Evolutionary conservation across 2,888 invertebrate species (phyloP).

Genomic region (Diaperis boleti): DNA sequence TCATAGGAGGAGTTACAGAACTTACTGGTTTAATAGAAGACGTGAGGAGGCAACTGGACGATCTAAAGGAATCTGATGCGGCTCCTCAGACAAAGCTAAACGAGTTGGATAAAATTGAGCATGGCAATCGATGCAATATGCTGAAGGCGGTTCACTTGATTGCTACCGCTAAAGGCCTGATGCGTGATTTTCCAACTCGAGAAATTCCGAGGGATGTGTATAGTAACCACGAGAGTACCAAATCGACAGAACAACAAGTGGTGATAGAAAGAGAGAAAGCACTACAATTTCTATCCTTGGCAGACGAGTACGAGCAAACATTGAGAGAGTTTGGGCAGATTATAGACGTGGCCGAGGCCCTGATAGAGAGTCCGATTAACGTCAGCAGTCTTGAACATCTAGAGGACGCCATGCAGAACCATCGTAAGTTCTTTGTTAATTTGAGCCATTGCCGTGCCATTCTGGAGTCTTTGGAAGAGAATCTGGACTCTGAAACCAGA

Average conservation of each 20-base stretch:
- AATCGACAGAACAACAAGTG: slow-evolving; percentile 78
- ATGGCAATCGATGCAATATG: slow-evolving; percentile 73
- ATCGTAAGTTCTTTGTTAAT: slow-evolving; percentile 89
- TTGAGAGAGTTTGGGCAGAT: slow-evolving; percentile 89
- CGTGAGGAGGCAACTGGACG: slow-evolving; percentile 70
- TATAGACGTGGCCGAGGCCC: slow-evolving; percentile 84
- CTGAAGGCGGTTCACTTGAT: slow-evolving; percentile 74
- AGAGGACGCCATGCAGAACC: slow-evolving; percentile 91
- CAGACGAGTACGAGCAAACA: slow-evolving; percentile 90
- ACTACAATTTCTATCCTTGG: slow-evolving; percentile 79
- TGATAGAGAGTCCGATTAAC: slow-evolving; percentile 82
- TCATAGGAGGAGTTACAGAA: slow-evolving; percentile 73
- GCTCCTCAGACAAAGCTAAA: slow-evolving; percentile 77
- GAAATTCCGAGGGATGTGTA: slow-evolving; percentile 78
- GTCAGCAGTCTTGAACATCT: slow-evolving; percentile 82
- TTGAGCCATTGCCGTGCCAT: slow-evolving; percentile 89
- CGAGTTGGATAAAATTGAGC: slow-evolving; percentile 78
- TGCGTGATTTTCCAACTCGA: slow-evolving; percentile 78
- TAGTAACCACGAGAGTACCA: slow-evolving; percentile 75
- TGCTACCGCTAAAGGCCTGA: slow-evolving; percentile 72
- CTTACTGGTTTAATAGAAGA: slow-evolving; percentile 69
- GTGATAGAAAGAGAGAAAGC: slow-evolving; percentile 81
- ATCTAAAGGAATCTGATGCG: slow-evolving; percentile 73
- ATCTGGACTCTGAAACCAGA: slow-evolving; percentile 84
- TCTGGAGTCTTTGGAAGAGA: slow-evolving; percentile 86